Evolutionary conservation across 2,797 vertebrate species (phyloP).

Genomic region (Gambusia yucatana): DNA sequence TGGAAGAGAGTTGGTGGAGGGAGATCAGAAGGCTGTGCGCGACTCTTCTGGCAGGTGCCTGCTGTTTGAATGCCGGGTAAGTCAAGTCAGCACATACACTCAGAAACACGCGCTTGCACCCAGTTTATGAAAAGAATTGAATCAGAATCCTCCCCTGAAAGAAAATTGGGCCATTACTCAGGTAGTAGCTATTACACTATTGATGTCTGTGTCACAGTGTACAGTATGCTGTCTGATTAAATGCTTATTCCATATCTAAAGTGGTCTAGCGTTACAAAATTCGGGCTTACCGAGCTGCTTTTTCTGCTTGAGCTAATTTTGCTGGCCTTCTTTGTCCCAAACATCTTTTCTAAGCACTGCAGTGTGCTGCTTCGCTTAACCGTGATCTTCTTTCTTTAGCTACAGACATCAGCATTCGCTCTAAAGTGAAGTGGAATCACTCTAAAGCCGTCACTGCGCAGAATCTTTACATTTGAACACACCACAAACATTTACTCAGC

Average conservation of each 20-base stretch:
- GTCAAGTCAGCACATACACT: constrained; percentile 47
- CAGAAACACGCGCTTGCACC: constrained; percentile 6
- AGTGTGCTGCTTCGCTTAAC: background rate
- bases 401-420: background rate
- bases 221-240: constrained; percentile 35
- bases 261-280: background rate
- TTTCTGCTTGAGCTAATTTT: background rate
- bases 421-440: background rate
- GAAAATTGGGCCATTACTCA: constrained; percentile 20
- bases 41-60: constrained; percentile 89
- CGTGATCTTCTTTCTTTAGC: background rate
- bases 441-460: background rate
- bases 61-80: constrained; percentile 93
- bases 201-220: constrained; percentile 14
- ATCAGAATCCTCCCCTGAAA: constrained; percentile 26
- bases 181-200: constrained; percentile 22
- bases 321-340: background rate
- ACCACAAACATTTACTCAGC: background rate
- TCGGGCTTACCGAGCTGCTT: background rate
- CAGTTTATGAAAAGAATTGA: constrained; percentile 20
- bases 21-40: constrained; percentile 88
- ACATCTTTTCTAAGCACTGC: background rate
- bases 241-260: constrained; percentile 23
- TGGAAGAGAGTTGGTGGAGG: constrained; percentile 89
- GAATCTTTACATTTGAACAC: background rate